phyloP scores from a whole-genome alignment of 1,140 invertebrate species.

The Lepidurus apus region DNA sequence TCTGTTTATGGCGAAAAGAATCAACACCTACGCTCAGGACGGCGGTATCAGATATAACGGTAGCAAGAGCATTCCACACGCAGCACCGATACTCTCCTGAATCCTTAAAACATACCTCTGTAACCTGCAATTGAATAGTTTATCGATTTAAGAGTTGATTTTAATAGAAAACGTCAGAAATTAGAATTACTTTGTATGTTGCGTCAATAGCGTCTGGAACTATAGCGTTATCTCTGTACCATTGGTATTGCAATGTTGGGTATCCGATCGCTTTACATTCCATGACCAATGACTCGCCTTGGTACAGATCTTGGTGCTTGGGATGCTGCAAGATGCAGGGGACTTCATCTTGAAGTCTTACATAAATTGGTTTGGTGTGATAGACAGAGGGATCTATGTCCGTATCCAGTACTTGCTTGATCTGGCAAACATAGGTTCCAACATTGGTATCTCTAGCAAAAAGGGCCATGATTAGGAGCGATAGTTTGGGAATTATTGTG shows the following conservation, averaged over 20 bases:
- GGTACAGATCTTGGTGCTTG: not conserved
- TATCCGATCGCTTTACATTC: not conserved
- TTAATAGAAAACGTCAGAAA: not conserved
- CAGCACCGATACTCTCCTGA: not conserved
- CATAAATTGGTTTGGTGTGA: not conserved
- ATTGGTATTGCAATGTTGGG: slow-evolving; percentile 6
- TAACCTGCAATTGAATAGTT: not conserved
- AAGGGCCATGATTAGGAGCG: not conserved
- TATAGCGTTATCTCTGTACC: slow-evolving; percentile 7
- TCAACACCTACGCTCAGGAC: not conserved
- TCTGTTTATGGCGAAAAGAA: not conserved
- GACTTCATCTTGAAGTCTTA: not conserved
- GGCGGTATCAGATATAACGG: not conserved
- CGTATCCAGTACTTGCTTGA: not conserved
- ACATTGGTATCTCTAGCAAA: not conserved
- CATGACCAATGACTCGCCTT: not conserved
- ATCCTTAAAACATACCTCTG: not conserved
- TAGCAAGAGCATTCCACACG: not conserved
- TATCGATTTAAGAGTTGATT: not conserved
- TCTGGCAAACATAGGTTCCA: not conserved
- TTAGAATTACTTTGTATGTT: not conserved
- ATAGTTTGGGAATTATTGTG: not conserved
- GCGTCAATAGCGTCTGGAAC: not conserved
- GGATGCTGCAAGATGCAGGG: not conserved
- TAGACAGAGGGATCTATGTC: not conserved